These are phyloP conservation scores for Dendropsophus ebraccatus DNA, from an alignment of 2,113 vertebrate species.

Conservation along the genomic window DNA sequence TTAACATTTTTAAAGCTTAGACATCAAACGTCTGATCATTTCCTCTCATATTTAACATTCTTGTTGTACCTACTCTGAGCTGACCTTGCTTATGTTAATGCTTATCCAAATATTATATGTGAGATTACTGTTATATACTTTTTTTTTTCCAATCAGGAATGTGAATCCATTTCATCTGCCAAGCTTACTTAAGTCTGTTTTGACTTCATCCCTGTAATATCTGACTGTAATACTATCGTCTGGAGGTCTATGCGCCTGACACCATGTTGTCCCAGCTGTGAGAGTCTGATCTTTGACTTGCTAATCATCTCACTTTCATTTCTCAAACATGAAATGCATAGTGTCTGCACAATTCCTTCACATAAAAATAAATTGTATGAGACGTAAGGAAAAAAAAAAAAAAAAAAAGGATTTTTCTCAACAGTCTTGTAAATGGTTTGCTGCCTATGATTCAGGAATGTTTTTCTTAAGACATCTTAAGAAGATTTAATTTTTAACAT, in stretches of 20 bases:
- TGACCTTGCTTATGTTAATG: slow-evolving; percentile 43
- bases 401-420: slow-evolving; percentile 1
- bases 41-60: slow-evolving; percentile 13
- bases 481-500: not conserved
- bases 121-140: slow-evolving; percentile 16
- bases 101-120: slow-evolving; percentile 37
- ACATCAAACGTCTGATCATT: not conserved
- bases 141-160: slow-evolving; percentile 43
- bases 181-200: slow-evolving; percentile 47
- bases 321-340: slow-evolving; percentile 22
- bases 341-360: slow-evolving; percentile 43
- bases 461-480: slow-evolving; percentile 18
- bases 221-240: slow-evolving; percentile 36
- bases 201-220: slow-evolving; percentile 39
- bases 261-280: slow-evolving; percentile 51
- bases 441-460: slow-evolving; percentile 3
- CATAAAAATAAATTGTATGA: slow-evolving; percentile 41
- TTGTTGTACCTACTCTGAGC: not conserved
- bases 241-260: slow-evolving; percentile 50
- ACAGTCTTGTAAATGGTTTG: slow-evolving; percentile 3
- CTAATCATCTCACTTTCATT: slow-evolving; percentile 51
- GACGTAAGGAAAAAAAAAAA: not conserved
- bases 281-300: slow-evolving; percentile 46
- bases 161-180: slow-evolving; percentile 35
- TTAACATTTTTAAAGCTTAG: not conserved